Percentiles rank a stretch among this genome's conserved stretches.
phyloP scores from a whole-genome alignment of 2,888 invertebrate genomes.

The Ephialtes manifestator region DNA sequence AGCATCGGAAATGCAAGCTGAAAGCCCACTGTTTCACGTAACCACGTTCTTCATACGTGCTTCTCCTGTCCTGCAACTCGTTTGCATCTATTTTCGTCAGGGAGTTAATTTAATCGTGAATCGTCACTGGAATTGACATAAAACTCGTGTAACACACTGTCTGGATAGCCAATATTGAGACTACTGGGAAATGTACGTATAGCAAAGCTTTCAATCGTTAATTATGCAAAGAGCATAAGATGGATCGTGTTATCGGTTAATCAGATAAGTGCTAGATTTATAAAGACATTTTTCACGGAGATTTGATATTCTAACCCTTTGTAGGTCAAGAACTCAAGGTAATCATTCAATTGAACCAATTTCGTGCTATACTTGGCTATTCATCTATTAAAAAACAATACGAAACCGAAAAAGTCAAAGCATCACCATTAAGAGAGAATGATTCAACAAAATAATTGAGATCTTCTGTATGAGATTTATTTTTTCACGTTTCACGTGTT shows the following conservation, averaged over 20 bases:
- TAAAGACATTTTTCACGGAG: background rate
- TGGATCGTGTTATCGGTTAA: background rate
- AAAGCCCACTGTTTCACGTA: conserved; percentile 43
- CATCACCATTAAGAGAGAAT: too few relatives aligned
- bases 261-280: background rate
- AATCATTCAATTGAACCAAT: too few relatives aligned
- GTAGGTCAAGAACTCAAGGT: too few relatives aligned
- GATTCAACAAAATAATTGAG: too few relatives aligned
- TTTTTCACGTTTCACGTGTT: conserved; percentile 11
- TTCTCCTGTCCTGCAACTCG: background rate
- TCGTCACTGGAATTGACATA: conserved; percentile 20
- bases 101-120: conserved; percentile 27
- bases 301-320: too few relatives aligned
- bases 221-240: background rate
- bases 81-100: conserved; percentile 35
- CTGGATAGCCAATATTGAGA: background rate
- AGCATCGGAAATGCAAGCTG: conserved; percentile 51
- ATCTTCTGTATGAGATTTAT: too few relatives aligned
- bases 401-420: too few relatives aligned
- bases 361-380: too few relatives aligned
- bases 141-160: background rate
- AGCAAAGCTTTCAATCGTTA: background rate
- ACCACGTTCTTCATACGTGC: conserved; percentile 1
- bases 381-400: too few relatives aligned
- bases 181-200: background rate